Base-by-base conservation (phyloP, 1,140 invertebrate species). In the Planococcus citri region DNA sequence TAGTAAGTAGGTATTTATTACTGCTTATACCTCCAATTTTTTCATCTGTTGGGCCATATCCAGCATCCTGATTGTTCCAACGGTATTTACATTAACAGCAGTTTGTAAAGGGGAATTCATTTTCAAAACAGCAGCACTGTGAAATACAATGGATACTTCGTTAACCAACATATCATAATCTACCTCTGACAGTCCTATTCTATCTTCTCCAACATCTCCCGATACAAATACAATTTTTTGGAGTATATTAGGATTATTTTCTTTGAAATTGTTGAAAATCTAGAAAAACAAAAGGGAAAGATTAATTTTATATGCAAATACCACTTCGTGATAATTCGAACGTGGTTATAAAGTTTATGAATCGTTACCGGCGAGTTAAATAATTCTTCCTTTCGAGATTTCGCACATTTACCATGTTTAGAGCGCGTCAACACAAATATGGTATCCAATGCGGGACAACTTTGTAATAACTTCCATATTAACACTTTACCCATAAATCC, bases 51-150 rank as follows among this genome's bases (percentile, higher is more conserved):
- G 87, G 61, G 82, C 82, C 3, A 91, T 74, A 27, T 86, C 79
- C 1, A 90, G 73, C 0, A 88, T 78, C 69, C 83, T 80, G 68
- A 83, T 78, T 0, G 88, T 89, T 60, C 88, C 88, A 71, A 82
- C 80, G 9, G 85, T 84, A 75, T 91, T 91, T 83, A 89, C 86
- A 68, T 85, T 82, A 17, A 90, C 79, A 1, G 88, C 86, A 73
- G 88, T 86, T 69, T 85, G 87, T 1, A 90, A 78, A 70, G 85
- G 85, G 0, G 88, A 85, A 74, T 91, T 88, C 69, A 91, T 77
- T 60, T 82, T 83, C 0, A 91, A 84, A 2, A 91, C 95, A 2
- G 95, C 95, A 0, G 94, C 95, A 72, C 88, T 89, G 77, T 98
- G 94, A 76, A 95, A 95, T 0, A 97, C 88, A 64, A 97, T 82